Percentiles rank a stretch among this genome's conserved stretches.
Conservation (phyloP, 2,888 invertebrate genomes). For the Andrena marginata region DNA sequence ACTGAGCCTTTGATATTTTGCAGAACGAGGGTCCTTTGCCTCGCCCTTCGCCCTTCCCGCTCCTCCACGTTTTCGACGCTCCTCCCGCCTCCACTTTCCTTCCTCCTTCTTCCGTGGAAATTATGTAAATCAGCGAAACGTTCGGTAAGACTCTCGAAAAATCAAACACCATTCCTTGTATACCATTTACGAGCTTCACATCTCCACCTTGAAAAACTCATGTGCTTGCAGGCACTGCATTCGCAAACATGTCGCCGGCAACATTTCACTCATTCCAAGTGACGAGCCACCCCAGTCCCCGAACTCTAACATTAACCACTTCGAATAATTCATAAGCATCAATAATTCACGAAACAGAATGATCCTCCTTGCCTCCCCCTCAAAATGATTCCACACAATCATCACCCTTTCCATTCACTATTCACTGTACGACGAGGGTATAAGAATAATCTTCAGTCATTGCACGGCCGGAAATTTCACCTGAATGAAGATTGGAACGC, state of each 20-base stretch:
- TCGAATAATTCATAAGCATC: too few relatives aligned
- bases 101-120: conserved; percentile 55
- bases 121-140: conserved; percentile 69
- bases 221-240: background rate
- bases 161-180: conserved; percentile 8
- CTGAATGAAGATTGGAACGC: conserved; percentile 1
- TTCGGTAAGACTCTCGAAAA: conserved; percentile 20
- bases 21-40: conserved; percentile 74
- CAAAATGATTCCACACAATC: background rate
- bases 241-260: background rate
- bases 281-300: too few relatives aligned
- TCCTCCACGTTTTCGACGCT: conserved; percentile 49
- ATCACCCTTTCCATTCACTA: background rate
- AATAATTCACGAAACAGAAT: background rate
- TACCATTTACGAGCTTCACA: background rate
- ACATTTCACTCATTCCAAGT: too few relatives aligned
- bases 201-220: conserved; percentile 8
- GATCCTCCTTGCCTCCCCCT: background rate
- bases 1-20: conserved; percentile 81
- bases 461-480: background rate
- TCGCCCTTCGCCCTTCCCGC: conserved; percentile 37
- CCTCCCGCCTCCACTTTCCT: conserved; percentile 31
- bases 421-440: background rate
- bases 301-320: too few relatives aligned
- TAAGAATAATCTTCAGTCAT: background rate